Conservation (phyloP, 1,140 invertebrate genomes). For the Pemphigus obesinymphae region DNA sequence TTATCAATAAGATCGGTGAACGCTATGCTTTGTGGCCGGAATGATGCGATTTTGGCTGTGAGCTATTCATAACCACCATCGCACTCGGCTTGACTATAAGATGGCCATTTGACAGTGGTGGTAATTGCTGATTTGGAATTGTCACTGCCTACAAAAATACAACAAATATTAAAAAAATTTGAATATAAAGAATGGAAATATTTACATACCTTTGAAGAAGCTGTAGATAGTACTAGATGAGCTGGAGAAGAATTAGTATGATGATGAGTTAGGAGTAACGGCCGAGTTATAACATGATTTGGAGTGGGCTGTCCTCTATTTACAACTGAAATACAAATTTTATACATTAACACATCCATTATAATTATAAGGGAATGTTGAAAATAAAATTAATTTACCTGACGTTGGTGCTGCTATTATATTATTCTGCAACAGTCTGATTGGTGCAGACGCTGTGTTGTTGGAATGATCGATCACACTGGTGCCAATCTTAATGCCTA, state of each 20-base stretch:
- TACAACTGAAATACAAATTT: constrained; percentile 5
- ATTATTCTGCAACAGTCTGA: constrained; percentile 32
- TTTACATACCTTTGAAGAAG: constrained; percentile 38
- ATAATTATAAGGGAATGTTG: background rate
- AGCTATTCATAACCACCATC: constrained; percentile 35
- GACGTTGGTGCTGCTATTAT: constrained; percentile 26
- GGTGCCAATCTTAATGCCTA: constrained; percentile 29
- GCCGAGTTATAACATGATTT: constrained; percentile 37
- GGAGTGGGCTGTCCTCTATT: constrained; percentile 33
- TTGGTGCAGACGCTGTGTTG: constrained; percentile 29
- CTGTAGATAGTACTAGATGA: constrained; percentile 39
- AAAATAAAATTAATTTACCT: background rate
- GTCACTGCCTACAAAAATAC: background rate
- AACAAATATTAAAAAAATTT: background rate
- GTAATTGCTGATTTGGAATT: constrained; percentile 36
- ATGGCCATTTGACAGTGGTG: constrained; percentile 31
- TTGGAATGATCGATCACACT: constrained; percentile 39
- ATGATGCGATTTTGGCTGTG: constrained; percentile 38
- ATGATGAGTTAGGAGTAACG: constrained; percentile 31
- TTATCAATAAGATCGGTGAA: constrained; percentile 28
- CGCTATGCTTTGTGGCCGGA: constrained; percentile 39
- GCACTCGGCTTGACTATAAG: constrained; percentile 36
- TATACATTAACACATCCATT: too few species aligned
- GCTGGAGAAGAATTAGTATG: constrained; percentile 34
- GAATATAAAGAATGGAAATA: too few species aligned